phyloP scores from a whole-genome alignment of 2,113 vertebrate species.

The Proterorhinus semilunaris region DNA sequence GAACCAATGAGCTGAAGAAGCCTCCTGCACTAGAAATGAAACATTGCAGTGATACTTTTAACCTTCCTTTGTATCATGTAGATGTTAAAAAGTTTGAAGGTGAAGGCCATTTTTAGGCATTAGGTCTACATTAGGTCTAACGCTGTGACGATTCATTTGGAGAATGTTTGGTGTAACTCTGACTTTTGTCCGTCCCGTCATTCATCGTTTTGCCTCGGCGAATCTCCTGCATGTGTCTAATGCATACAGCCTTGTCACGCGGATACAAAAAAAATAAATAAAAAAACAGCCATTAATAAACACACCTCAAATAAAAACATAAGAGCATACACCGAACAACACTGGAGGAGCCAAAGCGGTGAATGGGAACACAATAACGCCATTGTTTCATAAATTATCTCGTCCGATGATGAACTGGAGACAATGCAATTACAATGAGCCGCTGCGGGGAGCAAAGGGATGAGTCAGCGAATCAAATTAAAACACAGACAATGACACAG shows the following conservation, averaged over 20 bases:
- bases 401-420: background rate
- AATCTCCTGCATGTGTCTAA: background rate
- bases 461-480: constrained; percentile 6
- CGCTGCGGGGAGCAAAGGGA: constrained; percentile 1
- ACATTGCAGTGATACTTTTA: no score
- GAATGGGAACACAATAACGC: background rate
- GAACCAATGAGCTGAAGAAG: no score
- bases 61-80: no score
- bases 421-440: background rate
- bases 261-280: constrained; percentile 1
- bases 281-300: constrained; percentile 5
- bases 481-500: constrained; percentile 1
- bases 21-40: no score
- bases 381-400: background rate
- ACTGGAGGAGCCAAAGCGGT: background rate
- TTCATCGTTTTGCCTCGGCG: no score
- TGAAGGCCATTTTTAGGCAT: no score
- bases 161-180: no score
- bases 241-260: constrained; percentile 1
- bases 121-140: no score
- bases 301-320: background rate
- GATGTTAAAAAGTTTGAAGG: no score
- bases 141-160: no score
- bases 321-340: background rate
- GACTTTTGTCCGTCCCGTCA: no score